These are phyloP conservation scores for Takifugu bimaculatus DNA, from an alignment of 2,113 vertebrate species.

Conservation along the genomic window DNA sequence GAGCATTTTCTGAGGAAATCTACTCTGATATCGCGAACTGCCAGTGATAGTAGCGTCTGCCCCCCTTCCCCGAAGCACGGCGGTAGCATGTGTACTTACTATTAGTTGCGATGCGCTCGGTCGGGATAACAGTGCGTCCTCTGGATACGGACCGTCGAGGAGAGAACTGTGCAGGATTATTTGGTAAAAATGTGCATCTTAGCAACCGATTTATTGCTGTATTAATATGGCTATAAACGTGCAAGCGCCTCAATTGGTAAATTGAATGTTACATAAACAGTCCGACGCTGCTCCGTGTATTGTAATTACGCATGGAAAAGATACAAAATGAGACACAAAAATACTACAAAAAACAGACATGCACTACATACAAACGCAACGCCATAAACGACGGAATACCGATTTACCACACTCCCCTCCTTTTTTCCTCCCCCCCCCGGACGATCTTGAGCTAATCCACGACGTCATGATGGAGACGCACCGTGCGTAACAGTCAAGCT, in stretches of 20 bases:
- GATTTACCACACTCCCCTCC: conserved; percentile 63
- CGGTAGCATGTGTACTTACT: conserved; percentile 65
- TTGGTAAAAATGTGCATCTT: conserved; percentile 56
- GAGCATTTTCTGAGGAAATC: conserved; percentile 9
- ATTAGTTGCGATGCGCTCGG: conserved; percentile 54
- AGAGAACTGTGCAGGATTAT: conserved; percentile 46
- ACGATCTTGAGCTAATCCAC: conserved; percentile 67
- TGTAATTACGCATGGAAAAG: conserved; percentile 43
- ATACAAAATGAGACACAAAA: conserved; percentile 37
- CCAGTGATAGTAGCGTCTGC: conserved; percentile 25
- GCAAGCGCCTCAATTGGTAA: conserved; percentile 42
- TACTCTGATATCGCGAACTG: neutral
- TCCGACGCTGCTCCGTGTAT: conserved; percentile 17
- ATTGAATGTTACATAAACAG: conserved; percentile 21
- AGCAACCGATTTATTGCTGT: conserved; percentile 41
- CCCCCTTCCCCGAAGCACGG: conserved; percentile 18
- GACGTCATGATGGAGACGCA: conserved; percentile 71
- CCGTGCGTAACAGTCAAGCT: conserved; percentile 46
- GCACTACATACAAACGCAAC: conserved; percentile 62
- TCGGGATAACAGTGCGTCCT: conserved; percentile 52
- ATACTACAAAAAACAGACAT: conserved; percentile 39
- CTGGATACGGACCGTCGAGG: conserved; percentile 41
- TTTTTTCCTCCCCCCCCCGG: conserved; percentile 31
- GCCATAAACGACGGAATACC: conserved; percentile 51
- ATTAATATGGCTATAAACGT: conserved; percentile 52